Evolutionary conservation across 2,113 vertebrate genomes (phyloP).

Genomic region (Montifringilla adamsi): DNA sequence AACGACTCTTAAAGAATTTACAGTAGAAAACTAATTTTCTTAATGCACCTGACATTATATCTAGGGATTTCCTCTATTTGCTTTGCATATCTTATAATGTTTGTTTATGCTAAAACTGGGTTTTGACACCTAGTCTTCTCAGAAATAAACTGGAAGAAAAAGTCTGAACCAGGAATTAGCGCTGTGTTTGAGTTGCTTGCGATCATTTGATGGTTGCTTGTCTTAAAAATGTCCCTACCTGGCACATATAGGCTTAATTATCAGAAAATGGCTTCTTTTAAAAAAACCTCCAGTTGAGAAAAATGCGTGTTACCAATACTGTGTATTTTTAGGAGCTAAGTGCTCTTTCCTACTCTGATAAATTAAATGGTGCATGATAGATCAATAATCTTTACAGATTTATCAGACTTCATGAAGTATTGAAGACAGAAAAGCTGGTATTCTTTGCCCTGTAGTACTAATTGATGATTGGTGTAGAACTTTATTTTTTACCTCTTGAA

Average conservation of each 20-base stretch:
- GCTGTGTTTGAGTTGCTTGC: background rate
- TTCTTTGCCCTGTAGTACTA: background rate
- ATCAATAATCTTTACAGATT: background rate
- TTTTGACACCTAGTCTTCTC: background rate
- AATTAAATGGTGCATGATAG: background rate
- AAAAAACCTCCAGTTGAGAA: background rate
- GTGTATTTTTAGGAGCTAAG: background rate
- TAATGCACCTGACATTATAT: background rate
- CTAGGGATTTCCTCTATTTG: background rate
- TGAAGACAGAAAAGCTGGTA: background rate
- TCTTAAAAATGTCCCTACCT: background rate
- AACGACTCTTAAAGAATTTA: background rate
- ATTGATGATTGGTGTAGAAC: background rate
- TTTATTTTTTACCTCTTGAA: background rate
- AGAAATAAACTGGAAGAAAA: background rate
- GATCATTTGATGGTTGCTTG: background rate
- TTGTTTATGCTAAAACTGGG: background rate
- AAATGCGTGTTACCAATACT: background rate
- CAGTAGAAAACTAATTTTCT: background rate
- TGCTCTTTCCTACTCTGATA: background rate
- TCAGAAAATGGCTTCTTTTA: accelerated
- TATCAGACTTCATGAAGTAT: background rate
- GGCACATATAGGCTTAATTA: background rate
- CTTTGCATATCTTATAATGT: background rate
- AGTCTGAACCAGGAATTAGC: background rate